A percentile compares a stretch with the other conserved stretches of the same genome.
Conservation (phyloP, 2,797 vertebrate genomes). For the Poeciliopsis presidionis region DNA sequence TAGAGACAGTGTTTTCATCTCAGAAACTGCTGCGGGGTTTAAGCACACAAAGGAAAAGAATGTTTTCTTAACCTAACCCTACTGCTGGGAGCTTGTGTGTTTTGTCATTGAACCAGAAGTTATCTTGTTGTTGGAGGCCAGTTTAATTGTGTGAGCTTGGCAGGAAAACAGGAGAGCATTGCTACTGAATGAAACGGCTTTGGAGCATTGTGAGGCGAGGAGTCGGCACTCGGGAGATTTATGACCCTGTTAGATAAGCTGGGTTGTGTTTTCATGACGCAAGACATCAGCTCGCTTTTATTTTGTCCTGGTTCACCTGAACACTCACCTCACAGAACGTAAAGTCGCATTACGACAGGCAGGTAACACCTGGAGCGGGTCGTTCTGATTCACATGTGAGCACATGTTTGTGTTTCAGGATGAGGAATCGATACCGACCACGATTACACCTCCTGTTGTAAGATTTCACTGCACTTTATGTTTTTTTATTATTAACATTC, state of each 20-base stretch:
- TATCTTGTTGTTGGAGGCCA: conserved; percentile 15
- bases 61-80: conserved; percentile 17
- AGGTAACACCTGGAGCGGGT: conserved; percentile 64
- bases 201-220: conserved; percentile 4
- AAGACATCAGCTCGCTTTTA: conserved; percentile 31
- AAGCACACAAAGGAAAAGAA: conserved; percentile 18
- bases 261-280: conserved; percentile 32
- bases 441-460: not conserved
- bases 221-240: conserved; percentile 1
- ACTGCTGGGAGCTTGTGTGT: conserved; percentile 21
- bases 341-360: conserved; percentile 44
- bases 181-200: conserved; percentile 19
- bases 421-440: conserved; percentile 35
- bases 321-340: conserved; percentile 34
- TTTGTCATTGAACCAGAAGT: conserved; percentile 5
- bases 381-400: conserved; percentile 17
- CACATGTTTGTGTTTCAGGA: conserved; percentile 47
- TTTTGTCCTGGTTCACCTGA: conserved; percentile 36
- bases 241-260: conserved; percentile 8
- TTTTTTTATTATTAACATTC: not conserved
- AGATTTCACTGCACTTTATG: not conserved
- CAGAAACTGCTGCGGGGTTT: conserved; percentile 7
- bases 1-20: conserved; percentile 9
- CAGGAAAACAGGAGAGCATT: conserved; percentile 6
- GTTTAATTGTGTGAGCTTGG: conserved; percentile 12